Conservation (phyloP, 2,113 vertebrate genomes). For the Plestiodon gilberti region DNA sequence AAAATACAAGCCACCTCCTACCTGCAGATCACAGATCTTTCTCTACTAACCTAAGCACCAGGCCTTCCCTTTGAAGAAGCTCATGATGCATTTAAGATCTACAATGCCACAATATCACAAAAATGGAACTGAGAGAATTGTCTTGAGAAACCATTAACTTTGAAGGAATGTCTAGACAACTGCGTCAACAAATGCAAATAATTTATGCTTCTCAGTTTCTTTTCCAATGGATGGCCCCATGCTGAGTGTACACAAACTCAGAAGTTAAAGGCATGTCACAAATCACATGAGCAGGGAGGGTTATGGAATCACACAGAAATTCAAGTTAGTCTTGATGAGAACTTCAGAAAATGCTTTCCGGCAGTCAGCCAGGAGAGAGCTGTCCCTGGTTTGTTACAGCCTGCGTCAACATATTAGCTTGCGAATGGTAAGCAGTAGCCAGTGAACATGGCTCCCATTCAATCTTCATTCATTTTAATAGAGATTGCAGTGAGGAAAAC, state of each 20-base stretch:
- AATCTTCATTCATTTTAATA: not conserved
- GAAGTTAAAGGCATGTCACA: constrained; percentile 77
- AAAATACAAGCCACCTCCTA: constrained; percentile 35
- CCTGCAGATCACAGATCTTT: constrained; percentile 63
- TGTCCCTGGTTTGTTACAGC: constrained; percentile 49
- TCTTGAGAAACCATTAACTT: constrained; percentile 71
- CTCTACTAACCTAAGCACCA: constrained; percentile 65
- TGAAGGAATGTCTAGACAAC: constrained; percentile 79
- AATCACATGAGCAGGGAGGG: constrained; percentile 62
- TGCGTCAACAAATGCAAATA: constrained; percentile 76
- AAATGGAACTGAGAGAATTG: constrained; percentile 71
- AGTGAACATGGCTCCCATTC: not conserved
- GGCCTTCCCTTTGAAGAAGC: constrained; percentile 74
- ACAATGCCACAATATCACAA: constrained; percentile 69
- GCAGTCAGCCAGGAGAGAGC: constrained; percentile 46
- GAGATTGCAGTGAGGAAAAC: not conserved
- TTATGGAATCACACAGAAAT: constrained; percentile 68
- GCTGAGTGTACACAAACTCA: constrained; percentile 76
- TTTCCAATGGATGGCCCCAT: constrained; percentile 72
- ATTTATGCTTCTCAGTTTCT: constrained; percentile 72
- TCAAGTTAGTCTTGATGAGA: constrained; percentile 64
- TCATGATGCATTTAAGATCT: constrained; percentile 71
- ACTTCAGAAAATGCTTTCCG: constrained; percentile 65
- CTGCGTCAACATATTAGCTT: constrained; percentile 61
- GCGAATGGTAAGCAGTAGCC: not conserved